phyloP scores from a whole-genome alignment of 2,113 vertebrate genomes.

The Mus musculus region DNA sequence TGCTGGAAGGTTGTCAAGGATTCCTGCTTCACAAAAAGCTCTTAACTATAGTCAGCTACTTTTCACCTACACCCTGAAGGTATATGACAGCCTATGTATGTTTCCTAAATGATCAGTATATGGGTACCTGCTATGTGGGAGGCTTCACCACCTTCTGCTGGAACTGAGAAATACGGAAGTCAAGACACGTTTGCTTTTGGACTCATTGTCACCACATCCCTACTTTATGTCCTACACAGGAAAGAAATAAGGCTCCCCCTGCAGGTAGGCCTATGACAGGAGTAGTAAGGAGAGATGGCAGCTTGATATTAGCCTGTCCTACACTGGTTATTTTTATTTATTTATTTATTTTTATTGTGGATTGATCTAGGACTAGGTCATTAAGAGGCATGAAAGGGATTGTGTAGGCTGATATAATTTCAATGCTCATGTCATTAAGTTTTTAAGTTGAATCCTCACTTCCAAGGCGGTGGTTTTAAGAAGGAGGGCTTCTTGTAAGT shows the following conservation, averaged over 20 bases:
- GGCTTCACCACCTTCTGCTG: background rate
- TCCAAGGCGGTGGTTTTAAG: background rate
- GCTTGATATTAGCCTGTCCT: background rate
- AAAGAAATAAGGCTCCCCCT: background rate
- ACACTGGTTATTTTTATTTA: background rate
- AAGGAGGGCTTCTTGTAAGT: background rate
- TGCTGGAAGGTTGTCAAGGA: background rate
- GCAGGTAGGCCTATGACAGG: background rate
- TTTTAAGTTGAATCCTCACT: background rate
- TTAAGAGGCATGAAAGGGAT: background rate
- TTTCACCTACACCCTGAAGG: background rate
- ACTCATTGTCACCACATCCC: no score
- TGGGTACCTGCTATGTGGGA: background rate
- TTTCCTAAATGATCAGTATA: background rate
- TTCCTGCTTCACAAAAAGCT: background rate
- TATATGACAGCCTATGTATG: background rate
- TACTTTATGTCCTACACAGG: background rate
- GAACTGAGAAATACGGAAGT: background rate
- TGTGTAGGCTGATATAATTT: background rate
- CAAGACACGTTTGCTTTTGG: background rate
- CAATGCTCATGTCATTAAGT: background rate
- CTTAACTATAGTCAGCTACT: background rate
- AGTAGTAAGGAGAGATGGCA: background rate
- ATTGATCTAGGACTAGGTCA: background rate
- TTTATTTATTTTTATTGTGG: background rate